phyloP scores from a whole-genome alignment of 2,888 invertebrate species.

The Leuctra nigra region DNA sequence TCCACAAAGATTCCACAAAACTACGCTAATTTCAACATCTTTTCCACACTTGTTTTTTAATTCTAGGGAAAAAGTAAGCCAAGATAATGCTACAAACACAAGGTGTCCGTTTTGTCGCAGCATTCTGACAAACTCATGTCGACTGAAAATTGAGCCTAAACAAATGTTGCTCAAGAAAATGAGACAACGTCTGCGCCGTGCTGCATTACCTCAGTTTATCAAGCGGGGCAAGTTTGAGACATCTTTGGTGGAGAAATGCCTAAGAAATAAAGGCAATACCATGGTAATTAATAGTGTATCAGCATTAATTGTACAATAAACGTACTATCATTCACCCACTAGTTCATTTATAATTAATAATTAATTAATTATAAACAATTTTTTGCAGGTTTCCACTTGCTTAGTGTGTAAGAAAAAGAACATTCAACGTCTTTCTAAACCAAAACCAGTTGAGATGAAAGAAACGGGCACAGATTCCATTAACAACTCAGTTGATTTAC shows the following conservation, averaged over 20 bases:
- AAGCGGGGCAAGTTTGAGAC: conserved; percentile 12
- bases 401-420: conserved; percentile 17
- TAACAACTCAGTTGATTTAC: neutral
- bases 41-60: too few relatives aligned
- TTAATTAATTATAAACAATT: neutral
- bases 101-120: neutral
- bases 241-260: conserved; percentile 9
- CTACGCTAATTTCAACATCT: too few relatives aligned
- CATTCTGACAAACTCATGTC: neutral
- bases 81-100: too few relatives aligned
- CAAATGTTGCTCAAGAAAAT: conserved; percentile 18
- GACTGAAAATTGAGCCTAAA: conserved; percentile 10
- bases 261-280: conserved; percentile 17
- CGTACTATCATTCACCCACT: neutral
- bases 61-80: too few relatives aligned
- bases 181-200: conserved; percentile 12
- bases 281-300: too few relatives aligned
- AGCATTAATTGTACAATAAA: too few relatives aligned
- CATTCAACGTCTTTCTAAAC: conserved; percentile 3
- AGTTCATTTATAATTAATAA: neutral
- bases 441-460: neutral
- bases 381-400: conserved; percentile 24
- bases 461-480: neutral
- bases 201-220: neutral
- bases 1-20: too few relatives aligned